Percentiles rank a stretch among this genome's conserved stretches.
phyloP scores from a whole-genome alignment of 2,797 vertebrate species.

The Syngnathus acus region DNA sequence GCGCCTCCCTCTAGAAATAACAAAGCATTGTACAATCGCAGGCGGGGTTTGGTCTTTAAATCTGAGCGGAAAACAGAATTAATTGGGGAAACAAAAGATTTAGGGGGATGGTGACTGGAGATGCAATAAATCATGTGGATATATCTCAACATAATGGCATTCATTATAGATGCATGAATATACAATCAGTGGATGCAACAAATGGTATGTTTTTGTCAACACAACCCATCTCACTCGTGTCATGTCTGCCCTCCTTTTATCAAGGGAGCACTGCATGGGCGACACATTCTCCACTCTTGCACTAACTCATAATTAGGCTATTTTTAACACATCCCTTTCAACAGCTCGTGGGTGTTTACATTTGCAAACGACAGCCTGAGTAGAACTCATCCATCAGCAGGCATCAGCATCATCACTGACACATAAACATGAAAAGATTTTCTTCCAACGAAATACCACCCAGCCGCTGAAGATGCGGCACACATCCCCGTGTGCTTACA shows the following conservation, averaged over 20 bases:
- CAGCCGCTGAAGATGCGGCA: not conserved
- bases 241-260: constrained; percentile 39
- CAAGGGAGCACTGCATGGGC: constrained; percentile 49
- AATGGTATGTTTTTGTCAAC: constrained; percentile 11
- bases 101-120: constrained; percentile 15
- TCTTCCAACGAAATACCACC: constrained; percentile 32
- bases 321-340: constrained; percentile 66
- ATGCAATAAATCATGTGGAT: constrained; percentile 37
- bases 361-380: constrained; percentile 63
- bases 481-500: constrained; percentile 9
- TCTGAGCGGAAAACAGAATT: constrained; percentile 23
- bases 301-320: constrained; percentile 68
- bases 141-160: constrained; percentile 16
- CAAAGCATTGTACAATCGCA: constrained; percentile 21
- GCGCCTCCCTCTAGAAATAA: constrained; percentile 59
- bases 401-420: constrained; percentile 62
- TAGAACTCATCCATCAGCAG: constrained; percentile 64
- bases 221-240: constrained; percentile 41
- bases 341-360: constrained; percentile 64
- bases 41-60: constrained; percentile 43
- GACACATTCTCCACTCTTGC: constrained; percentile 50
- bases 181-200: constrained; percentile 27
- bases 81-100: constrained; percentile 32
- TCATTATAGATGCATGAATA: constrained; percentile 27
- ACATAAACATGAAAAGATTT: constrained; percentile 37